A percentile compares a stretch with the other conserved stretches of the same genome.
phyloP scores from a whole-genome alignment of 2,113 vertebrate species.

The mouse (Mus musculus) region GRCm39 chr16:78635001-78635500 shows the following conservation, averaged over 20 bases:
- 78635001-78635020: background rate
- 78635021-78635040: background rate
- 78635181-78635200: background rate
- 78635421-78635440: conserved; percentile 5
- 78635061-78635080: background rate
- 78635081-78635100: background rate
- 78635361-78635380: background rate
- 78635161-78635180: background rate
- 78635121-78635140: background rate
- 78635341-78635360: background rate
- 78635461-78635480: background rate
- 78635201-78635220: background rate
- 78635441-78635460: background rate
- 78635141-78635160: background rate
- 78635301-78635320: background rate
- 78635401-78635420: background rate
- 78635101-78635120: background rate
- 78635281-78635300: background rate
- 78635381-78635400: background rate
- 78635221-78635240: background rate
- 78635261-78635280: background rate
- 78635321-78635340: background rate
- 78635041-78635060: background rate
- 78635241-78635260: background rate
- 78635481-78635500: background rate